phyloP scores from a whole-genome alignment of 2,113 vertebrate genomes.

The Hydropotes inermis region DNA sequence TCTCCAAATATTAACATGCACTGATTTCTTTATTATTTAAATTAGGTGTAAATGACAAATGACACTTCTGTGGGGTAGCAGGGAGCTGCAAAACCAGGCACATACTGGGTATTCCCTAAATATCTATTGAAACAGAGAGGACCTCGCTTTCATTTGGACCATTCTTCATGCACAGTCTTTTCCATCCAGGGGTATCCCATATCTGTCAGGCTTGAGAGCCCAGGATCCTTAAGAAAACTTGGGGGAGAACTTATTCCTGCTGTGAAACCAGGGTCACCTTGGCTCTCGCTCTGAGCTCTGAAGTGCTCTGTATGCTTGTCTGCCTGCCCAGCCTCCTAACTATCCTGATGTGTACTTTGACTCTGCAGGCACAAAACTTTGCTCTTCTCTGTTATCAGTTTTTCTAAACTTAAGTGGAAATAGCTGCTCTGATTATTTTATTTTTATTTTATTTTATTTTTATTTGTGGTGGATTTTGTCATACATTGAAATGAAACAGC shows the following conservation, averaged over 20 bases:
- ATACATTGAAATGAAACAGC: too few species aligned
- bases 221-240: not conserved
- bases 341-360: not conserved
- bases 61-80: not conserved
- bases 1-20: not conserved
- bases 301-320: not conserved
- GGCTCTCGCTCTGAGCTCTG: not conserved
- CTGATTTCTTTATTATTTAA: not conserved
- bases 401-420: conserved; percentile 29
- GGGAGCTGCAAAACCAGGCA: not conserved
- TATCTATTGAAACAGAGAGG: not conserved
- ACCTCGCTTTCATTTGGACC: not conserved
- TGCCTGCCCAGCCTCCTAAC: not conserved
- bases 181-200: not conserved
- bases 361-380: not conserved
- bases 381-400: not conserved
- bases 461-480: too few species aligned
- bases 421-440: conserved; percentile 50
- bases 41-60: not conserved
- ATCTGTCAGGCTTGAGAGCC: not conserved
- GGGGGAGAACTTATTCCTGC: not conserved
- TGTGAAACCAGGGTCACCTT: not conserved
- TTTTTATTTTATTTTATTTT: too few species aligned
- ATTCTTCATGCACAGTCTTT: not conserved
- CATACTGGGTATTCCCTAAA: not conserved